phyloP scores from a whole-genome alignment of 2,113 vertebrate genomes.

The Gnathonemus longibarbis region DNA sequence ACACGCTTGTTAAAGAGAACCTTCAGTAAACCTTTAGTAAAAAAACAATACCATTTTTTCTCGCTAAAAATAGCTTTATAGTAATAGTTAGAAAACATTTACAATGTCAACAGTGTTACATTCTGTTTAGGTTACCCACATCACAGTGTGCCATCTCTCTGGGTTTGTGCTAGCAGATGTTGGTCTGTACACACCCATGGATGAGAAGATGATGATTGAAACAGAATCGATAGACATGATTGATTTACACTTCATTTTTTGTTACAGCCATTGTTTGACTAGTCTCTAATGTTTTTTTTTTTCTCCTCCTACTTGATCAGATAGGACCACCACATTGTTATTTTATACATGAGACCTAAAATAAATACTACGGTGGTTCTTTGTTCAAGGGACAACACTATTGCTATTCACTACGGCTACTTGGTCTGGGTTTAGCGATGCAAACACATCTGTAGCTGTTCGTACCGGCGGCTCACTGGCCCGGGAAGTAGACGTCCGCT shows the following conservation, averaged over 20 bases:
- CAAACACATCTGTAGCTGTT: neutral
- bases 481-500: slow-evolving; percentile 14
- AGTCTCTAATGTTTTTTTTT: neutral
- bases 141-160: slow-evolving; percentile 71
- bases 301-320: neutral
- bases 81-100: slow-evolving; percentile 66
- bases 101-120: slow-evolving; percentile 68
- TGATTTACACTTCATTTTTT: slow-evolving; percentile 15
- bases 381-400: slow-evolving; percentile 7
- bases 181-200: slow-evolving; percentile 52
- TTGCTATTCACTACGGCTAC: slow-evolving; percentile 8
- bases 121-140: slow-evolving; percentile 67
- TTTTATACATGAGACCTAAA: slow-evolving; percentile 5
- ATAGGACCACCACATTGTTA: neutral
- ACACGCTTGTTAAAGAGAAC: neutral
- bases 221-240: slow-evolving; percentile 17
- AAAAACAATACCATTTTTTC: slow-evolving; percentile 44
- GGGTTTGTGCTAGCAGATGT: slow-evolving; percentile 47
- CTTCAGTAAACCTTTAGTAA: neutral
- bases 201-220: slow-evolving; percentile 51
- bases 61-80: slow-evolving; percentile 76
- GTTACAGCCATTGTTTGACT: neutral
- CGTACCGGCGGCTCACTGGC: slow-evolving; percentile 18
- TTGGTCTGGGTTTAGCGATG: neutral
- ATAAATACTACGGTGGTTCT: neutral